Evolutionary conservation across 1,140 invertebrate genomes (phyloP), one percentile per base, ranked within the genome.

Genomic region (Arctopsyche grandis): DNA sequence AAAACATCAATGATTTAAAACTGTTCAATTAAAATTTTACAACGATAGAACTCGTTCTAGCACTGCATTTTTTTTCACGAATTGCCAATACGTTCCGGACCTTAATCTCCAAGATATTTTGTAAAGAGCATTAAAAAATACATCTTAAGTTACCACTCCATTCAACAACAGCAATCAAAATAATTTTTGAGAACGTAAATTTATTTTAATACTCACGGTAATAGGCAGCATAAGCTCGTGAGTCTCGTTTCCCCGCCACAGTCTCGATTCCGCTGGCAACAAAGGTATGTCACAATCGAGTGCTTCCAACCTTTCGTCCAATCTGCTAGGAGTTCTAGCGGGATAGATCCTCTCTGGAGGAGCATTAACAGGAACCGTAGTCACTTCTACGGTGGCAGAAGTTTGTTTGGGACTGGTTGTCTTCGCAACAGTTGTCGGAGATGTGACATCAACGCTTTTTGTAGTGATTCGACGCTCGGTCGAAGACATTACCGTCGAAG

Each of bases 231-330:
- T 88, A 77, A 92, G 87, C 82, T 92, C 91, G 80, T 91, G 91
- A 12, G 91, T 92, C 83, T 92, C 91, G 82, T 92, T 92, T 81
- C 91, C 91, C 29, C 91, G 88, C 91, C 91, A 92, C 75, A 92
- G 85, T 76, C 90, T 89, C 5, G 91, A 91, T 78, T 91, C 90
- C 74, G 87, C 86, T 46, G 91, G 91, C 79, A 92, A 84, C 63
- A 89, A 86, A 52, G 90, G 90, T 81, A 91, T 87, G 84, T 91
- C 90, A 83, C 91, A 92, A 83, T 91, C 90, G 77, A 91, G 85
- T 14, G 89, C 88, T 83, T 88, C 89, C 75, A 91, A 86, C 84
- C 90, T 90, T 85, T 91, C 90, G 84, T 91, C 90, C 60, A 91
- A 83, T 60, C 87, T 84, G 69, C 85, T 83, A 12, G 83, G 86